Base-by-base conservation (phyloP, 2,113 vertebrate genomes). In the Chroicocephalus ridibundus region DNA sequence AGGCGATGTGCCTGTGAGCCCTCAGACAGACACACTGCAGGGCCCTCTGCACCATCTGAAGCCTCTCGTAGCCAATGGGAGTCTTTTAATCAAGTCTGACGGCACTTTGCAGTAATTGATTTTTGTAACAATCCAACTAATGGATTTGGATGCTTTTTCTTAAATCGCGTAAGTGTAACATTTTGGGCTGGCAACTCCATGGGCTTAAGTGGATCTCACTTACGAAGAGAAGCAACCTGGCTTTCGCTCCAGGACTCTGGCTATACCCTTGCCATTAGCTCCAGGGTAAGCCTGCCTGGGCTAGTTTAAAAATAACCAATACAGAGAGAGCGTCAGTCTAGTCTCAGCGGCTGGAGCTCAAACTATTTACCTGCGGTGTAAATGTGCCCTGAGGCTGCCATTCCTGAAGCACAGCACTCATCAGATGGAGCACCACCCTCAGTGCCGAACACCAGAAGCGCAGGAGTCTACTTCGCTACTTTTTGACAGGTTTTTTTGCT, bases 101-200 rank as follows among this genome's bases (percentile, higher is more conserved):
- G 10, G 62, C 3, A 1, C 42, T 85, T 75, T 52, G 49, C 32
- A 69, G 19, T 29, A 49, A 70, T 34, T 49, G 10, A 24, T 55
- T 58, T 78, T n/a, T 5, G 1, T 26, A 51, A 18, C 44, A 46
- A 31, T 19, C 34, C 19, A 36, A 14, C 64, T 32, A 32, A 54
- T 13, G 51, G 64, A 60, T 66, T 42, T 32, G 26, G 42, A 51
- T 70, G 55, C n/a, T 54, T 82, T 72, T 61, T 44, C 77, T 65
- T 16, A 36, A 36, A 18, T 62, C 0, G 1, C 5, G 0, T 25
- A 51, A 11, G 14, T 4, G 29, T 58, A 71, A 71, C 22, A 10
- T 51, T 55, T 64, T 49, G 62, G 71, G 18, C 22, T 27, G 44
- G 25, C 14, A 77, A 58, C 6, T 24, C 36, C 70, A 42, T 3